Evolutionary conservation across 2,888 invertebrate genomes (phyloP).

Genomic region (Torymus aiolomorphi): DNA sequence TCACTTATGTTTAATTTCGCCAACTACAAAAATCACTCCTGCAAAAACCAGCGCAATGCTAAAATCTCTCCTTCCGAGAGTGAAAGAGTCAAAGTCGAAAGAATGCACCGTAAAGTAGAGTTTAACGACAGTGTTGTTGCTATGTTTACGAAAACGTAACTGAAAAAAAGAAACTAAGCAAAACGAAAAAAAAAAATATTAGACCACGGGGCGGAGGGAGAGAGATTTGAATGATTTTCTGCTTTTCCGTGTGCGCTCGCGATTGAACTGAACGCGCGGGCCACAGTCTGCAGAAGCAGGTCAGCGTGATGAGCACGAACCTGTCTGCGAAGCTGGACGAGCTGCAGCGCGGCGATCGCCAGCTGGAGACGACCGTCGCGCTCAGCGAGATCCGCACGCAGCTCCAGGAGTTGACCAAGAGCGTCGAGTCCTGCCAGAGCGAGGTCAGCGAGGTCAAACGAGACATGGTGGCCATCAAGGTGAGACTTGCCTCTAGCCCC

Average conservation of each 20-base stretch:
- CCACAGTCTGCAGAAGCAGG: conserved; percentile 95
- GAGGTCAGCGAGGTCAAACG: conserved; percentile 95
- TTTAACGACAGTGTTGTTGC: conserved; percentile 14
- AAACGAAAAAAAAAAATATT: background rate
- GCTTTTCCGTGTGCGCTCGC: conserved; percentile 48
- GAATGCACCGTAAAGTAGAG: conserved; percentile 7
- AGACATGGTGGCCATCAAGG: conserved; percentile 95
- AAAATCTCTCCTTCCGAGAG: conserved; percentile 5
- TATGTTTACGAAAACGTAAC: background rate
- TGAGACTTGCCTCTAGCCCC: conserved; percentile 58
- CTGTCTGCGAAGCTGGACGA: conserved; percentile 95
- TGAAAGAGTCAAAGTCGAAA: background rate
- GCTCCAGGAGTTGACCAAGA: conserved; percentile 94
- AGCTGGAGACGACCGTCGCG: conserved; percentile 94
- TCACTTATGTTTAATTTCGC: background rate
- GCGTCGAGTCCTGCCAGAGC: conserved; percentile 95
- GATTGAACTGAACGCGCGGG: conserved; percentile 57
- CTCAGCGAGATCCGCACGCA: conserved; percentile 95
- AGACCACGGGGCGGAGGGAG: background rate
- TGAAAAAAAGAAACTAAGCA: background rate
- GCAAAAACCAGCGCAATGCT: background rate
- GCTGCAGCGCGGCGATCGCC: conserved; percentile 90
- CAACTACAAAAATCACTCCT: background rate
- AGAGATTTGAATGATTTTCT: too few species aligned
- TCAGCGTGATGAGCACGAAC: conserved; percentile 98